Evolutionary conservation across 92 coral and sea anemone genomes (phyloP), one percentile per base, ranked within the genome.

Genomic region (Palythoa grandiflora): DNA sequence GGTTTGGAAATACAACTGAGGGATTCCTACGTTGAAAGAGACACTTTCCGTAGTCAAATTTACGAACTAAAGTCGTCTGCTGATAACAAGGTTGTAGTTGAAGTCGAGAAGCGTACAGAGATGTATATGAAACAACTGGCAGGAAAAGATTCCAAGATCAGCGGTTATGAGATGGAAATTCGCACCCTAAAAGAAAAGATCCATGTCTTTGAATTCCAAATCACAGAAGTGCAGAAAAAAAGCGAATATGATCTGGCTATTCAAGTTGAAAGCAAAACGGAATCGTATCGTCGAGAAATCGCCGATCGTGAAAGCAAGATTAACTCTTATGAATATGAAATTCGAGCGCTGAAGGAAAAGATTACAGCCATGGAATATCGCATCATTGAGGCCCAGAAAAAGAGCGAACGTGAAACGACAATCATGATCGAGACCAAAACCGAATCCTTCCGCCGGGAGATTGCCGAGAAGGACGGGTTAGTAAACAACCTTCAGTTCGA

Each of bases 251-350:
- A 55, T 15, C 14, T 55, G 40, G n/a, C 79, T 1, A 75, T 47
- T 47, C 79, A 75, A 17, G 38, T 75, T 9, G 79, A 75, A 75
- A 75, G 60, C 61, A 47, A 35, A n/a, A 75, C 79, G 1, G 79
- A 75, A 16, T 75, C 79, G 11, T 48, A 47, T 75, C 79, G 78
- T 13, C 53, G 80, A 6, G 66, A 84, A 68, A 80, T 83, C 21
- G 86, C 91, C 20, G 87, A 88, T 71, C 83, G 83, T 72, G 87
- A 88, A 40, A 19, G 72, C 73, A 81, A 80, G 87, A 80, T 88
- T 51, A 85, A 78, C 16, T 75, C 87, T 38, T 88, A 80, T 71
- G 91, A 80, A 39, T 71, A 84, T 57, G 87, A 88, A 80, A 88
- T 88, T 15, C 77, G 81, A n/a, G 72, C 68, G 66, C 40, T 88